phyloP scores from a whole-genome alignment of 2,888 invertebrate genomes.

The Priocnemis perturbator region DNA sequence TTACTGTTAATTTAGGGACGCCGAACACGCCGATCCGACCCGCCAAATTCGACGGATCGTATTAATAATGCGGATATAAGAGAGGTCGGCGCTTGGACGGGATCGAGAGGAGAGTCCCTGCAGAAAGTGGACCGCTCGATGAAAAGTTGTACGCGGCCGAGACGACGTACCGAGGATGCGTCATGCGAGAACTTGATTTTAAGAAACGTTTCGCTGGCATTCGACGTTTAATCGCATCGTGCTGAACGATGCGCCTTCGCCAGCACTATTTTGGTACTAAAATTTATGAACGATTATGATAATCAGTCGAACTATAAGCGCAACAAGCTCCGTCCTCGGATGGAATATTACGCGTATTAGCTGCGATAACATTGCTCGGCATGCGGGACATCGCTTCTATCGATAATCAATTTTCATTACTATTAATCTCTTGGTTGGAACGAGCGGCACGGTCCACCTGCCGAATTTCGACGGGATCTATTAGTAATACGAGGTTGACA shows the following conservation, averaged over 20 bases:
- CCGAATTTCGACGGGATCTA: not conserved
- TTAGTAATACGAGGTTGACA: not conserved
- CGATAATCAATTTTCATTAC: conserved; percentile 74
- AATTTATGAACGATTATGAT: too few relatives aligned
- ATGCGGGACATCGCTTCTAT: conserved; percentile 66
- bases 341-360: conserved; percentile 73
- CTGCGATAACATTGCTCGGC: conserved; percentile 68
- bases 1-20: conserved; percentile 64
- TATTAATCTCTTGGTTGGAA: conserved; percentile 60
- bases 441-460: conserved; percentile 18
- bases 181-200: too few relatives aligned
- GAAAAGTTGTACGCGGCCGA: too few relatives aligned
- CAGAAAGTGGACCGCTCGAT: too few relatives aligned
- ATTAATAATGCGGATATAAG: conserved; percentile 8
- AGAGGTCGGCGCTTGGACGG: not conserved
- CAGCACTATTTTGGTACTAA: too few relatives aligned
- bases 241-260: too few relatives aligned
- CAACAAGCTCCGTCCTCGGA: conserved; percentile 59
- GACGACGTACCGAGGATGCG: too few relatives aligned
- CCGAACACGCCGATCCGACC: conserved; percentile 21
- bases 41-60: conserved; percentile 1
- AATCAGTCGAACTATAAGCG: too few relatives aligned
- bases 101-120: not conserved
- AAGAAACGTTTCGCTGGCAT: too few relatives aligned
- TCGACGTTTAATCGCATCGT: too few relatives aligned